Base-by-base conservation (phyloP, 2,797 vertebrate species). In the Pygocentrus nattereri region DNA sequence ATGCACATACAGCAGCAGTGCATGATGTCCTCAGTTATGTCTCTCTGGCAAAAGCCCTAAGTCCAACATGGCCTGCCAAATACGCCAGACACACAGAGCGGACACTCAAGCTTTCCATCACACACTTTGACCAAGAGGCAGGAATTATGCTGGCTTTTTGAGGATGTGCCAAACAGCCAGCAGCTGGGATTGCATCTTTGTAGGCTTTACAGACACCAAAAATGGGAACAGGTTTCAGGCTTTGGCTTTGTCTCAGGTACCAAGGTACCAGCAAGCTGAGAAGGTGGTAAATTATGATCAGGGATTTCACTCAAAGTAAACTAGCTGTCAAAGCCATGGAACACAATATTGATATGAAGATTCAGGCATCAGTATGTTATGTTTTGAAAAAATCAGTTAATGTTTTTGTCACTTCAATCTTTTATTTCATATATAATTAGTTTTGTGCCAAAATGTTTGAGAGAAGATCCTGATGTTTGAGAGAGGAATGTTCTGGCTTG, bases 91-190 rank as follows among this genome's bases (percentile, higher is more conserved):
- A 82, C 68, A 52, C 50, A 65, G 67, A 78, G 58, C 62, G 25
- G 70, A 70, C 59, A 47, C 74, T 64, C 69, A 77, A 73, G 70
- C 67, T 78, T 62, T 15, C 79, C 76, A 86, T 79, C 65, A 83
- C 56, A 64, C 23, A 21, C 75, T 83, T 76, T 80, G 79, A 78
- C 41, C 68, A 70, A 44, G 19, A 11, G 23, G 70, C 68, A 50
- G n/a, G n/a, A 31, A 49, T 49, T 30, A 41, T 70, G 12, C 68
- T 70, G 44, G 13, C 23, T 50, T 50, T 47, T 49, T 50, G n/a
- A 27, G 5, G 41, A 70, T 4, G 13, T 5, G 68, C 68, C 68
- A 50, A 70, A 67, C 41, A 62, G 68, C 41, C 56, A 64, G 68
- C 41, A 62, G 68, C 56, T 62, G 68, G 27, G 59, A 25, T 6